Conservation (phyloP, 1,140 invertebrate genomes). For the Eriocheir sinensis region DNA sequence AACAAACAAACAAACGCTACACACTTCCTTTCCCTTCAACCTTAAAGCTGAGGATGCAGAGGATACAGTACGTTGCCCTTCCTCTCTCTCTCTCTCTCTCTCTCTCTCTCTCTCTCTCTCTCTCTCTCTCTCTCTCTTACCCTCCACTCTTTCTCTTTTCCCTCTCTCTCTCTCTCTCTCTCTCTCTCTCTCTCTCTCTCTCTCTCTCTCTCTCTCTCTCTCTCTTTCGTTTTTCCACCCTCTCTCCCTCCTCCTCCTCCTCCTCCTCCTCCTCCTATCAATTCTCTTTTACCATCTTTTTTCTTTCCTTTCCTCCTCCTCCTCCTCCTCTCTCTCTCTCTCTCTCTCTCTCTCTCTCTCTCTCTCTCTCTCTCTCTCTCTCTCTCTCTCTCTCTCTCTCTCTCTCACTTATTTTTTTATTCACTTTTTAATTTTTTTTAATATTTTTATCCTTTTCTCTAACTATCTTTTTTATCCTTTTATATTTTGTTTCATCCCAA, state of each 20-base stretch:
- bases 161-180: neutral
- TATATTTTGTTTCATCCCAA: no score
- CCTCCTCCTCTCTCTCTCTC: neutral
- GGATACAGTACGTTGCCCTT: conserved; percentile 24
- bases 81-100: conserved; percentile 11
- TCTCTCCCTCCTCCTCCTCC: conserved; percentile 11
- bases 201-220: conserved; percentile 31
- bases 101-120: conserved; percentile 36
- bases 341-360: neutral
- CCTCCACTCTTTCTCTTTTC: neutral
- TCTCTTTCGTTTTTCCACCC: conserved; percentile 27
- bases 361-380: neutral
- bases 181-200: neutral
- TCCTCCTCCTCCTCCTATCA: neutral
- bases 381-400: neutral
- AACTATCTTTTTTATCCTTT: neutral
- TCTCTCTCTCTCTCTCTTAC: neutral
- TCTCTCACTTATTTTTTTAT: neutral
- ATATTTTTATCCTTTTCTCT: neutral
- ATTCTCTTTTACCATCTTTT: neutral
- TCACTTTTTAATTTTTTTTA: neutral
- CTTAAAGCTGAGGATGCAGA: conserved; percentile 4
- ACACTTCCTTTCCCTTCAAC: neutral
- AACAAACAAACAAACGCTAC: no score
- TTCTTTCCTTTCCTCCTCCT: neutral